Conservation (phyloP, 2,113 vertebrate species). For the Raphicerus campestris region DNA sequence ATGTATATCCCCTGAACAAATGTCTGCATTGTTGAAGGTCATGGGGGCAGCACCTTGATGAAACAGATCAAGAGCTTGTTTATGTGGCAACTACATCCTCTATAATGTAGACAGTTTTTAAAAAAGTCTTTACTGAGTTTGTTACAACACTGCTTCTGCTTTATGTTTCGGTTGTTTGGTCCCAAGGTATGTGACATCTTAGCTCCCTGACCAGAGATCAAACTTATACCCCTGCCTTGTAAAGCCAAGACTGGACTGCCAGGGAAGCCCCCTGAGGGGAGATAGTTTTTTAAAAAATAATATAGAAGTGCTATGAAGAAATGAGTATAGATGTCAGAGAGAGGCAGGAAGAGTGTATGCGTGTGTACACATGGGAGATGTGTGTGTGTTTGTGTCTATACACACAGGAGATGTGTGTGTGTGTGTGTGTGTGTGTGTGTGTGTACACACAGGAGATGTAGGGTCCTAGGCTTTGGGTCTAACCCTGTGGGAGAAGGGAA, state of each 20-base stretch:
- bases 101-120: not conserved
- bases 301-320: not conserved
- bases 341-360: not conserved
- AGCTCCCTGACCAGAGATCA: not conserved
- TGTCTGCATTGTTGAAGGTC: not conserved
- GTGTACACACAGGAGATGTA: accelerated
- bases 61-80: not conserved
- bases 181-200: not conserved
- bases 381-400: not conserved
- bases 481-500: not conserved
- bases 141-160: not conserved
- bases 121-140: not conserved
- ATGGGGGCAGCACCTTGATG: not conserved
- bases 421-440: no score
- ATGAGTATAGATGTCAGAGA: not conserved
- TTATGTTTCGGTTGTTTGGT: not conserved
- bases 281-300: not conserved
- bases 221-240: not conserved
- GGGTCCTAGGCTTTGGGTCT: not conserved
- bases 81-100: not conserved
- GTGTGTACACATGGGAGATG: no score
- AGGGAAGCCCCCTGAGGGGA: not conserved
- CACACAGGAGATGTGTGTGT: accelerated
- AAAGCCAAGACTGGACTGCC: not conserved
- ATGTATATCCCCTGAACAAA: not conserved